phyloP scores from a whole-genome alignment of 2,888 invertebrate genomes.

The Leptothorax acervorum region DNA sequence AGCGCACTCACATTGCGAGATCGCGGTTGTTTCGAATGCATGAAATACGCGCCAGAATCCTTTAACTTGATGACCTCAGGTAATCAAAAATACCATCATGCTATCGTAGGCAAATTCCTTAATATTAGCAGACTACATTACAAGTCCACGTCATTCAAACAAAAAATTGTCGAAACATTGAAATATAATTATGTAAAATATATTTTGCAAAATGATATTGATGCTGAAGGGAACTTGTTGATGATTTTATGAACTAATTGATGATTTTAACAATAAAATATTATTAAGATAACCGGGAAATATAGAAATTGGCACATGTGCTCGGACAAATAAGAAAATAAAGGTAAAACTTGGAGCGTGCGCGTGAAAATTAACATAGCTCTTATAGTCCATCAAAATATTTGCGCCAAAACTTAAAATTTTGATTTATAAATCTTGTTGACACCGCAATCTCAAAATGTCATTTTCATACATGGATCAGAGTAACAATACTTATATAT shows the following conservation, averaged over 20 bases:
- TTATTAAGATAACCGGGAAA: neutral
- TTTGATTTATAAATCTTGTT: neutral
- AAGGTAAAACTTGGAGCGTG: neutral
- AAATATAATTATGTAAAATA: neutral
- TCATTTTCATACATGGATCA: neutral
- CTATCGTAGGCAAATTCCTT: neutral
- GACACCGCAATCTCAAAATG: neutral
- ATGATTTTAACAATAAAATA: neutral
- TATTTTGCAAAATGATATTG: neutral
- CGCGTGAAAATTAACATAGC: neutral
- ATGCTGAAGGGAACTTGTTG: neutral
- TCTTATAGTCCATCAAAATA: neutral
- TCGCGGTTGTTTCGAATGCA: neutral
- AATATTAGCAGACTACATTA: neutral
- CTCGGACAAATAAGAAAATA: neutral
- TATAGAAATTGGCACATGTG: neutral
- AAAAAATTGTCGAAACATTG: neutral
- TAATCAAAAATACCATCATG: neutral
- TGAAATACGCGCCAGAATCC: neutral
- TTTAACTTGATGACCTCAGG: conserved; percentile 23
- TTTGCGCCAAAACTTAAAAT: neutral
- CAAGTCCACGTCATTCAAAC: neutral
- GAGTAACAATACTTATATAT: neutral
- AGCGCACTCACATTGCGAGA: conserved; percentile 7
- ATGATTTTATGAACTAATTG: neutral